Conservation (phyloP, 2,888 invertebrate genomes). For the Carterocephalus palaemon region DNA sequence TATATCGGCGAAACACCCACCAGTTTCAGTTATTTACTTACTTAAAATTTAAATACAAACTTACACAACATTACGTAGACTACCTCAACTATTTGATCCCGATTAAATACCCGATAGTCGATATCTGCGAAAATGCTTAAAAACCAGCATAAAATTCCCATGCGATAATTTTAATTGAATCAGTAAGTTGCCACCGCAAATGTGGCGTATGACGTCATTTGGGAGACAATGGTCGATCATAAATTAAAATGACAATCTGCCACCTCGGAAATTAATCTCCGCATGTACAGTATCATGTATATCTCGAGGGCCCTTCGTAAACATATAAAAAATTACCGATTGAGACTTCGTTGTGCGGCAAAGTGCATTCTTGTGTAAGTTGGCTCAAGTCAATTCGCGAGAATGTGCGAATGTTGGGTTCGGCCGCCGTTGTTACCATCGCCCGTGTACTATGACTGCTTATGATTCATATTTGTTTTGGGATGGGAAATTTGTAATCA, state of each 20-base stretch:
- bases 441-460: constrained; percentile 30
- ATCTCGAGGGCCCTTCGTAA: constrained; percentile 56
- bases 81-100: no score
- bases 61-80: no score
- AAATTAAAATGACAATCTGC: constrained; percentile 74
- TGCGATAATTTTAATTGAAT: constrained; percentile 39
- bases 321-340: constrained; percentile 70
- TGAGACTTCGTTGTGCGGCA: constrained; percentile 60
- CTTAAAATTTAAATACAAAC: no score
- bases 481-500: constrained; percentile 19
- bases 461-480: constrained; percentile 33
- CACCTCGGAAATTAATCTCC: constrained; percentile 75
- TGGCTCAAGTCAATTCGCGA: constrained; percentile 64
- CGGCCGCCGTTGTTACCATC: constrained; percentile 36
- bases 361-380: constrained; percentile 76
- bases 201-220: constrained; percentile 58
- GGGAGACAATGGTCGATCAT: constrained; percentile 73
- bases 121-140: not conserved
- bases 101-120: no score
- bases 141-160: not conserved
- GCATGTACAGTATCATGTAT: constrained; percentile 65
- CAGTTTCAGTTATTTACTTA: no score
- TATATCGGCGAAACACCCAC: no score
- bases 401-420: constrained; percentile 63
- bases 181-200: constrained; percentile 47